Base-by-base conservation (phyloP, 53 echinoderm and acorn worm species). In the Arbacia lixula region DNA sequence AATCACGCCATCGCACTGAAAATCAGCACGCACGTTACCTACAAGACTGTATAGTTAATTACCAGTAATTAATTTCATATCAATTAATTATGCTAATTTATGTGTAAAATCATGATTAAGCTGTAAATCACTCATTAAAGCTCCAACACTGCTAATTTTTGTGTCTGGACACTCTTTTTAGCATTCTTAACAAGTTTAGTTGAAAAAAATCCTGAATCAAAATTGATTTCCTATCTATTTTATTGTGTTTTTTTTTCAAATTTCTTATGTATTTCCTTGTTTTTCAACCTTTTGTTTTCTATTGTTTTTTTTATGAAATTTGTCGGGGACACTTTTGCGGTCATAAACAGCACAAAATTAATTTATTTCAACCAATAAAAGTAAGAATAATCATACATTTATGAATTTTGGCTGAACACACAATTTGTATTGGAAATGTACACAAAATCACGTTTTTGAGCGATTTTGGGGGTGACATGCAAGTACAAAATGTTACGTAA, bases 361-460 rank as follows among this genome's bases (percentile, higher is more conserved):
- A 63, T 63, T 63, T 28, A 33, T 63, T 63, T 32, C 3, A 63
- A 63, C 31, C 63, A 63, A 32, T 63, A 63, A 29, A 63, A 63
- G 63, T 63, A 63, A 63, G 31, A 63, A 63, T 63, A 63, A 36
- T 68, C 68, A 36, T 68, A 68, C 68, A 68, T 68, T 36, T 68
- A 68, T 68, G 38, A 37, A 38, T 68, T 68, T 37, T 68, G 17
- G 36, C 68, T 68, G 68, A 68, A 68, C 36, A 68, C 68, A 68
- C 40, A 37, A 68, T 68, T 68, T 68, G 68, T 29, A 68, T 68
- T 68, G 68, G 38, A 19, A 25, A 25, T 68, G 68, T 68, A 68
- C 68, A 68, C 38, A 36, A 68, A 68, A 68, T 68, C 68, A 68
- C 37, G 68, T 68, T 68, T 68, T 68, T 62, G 6, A 32, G 29